Evolutionary conservation across 2,113 vertebrate genomes (phyloP), one percentile per base, ranked within the genome.

Genomic region (Cyrtonyx montezumae): DNA sequence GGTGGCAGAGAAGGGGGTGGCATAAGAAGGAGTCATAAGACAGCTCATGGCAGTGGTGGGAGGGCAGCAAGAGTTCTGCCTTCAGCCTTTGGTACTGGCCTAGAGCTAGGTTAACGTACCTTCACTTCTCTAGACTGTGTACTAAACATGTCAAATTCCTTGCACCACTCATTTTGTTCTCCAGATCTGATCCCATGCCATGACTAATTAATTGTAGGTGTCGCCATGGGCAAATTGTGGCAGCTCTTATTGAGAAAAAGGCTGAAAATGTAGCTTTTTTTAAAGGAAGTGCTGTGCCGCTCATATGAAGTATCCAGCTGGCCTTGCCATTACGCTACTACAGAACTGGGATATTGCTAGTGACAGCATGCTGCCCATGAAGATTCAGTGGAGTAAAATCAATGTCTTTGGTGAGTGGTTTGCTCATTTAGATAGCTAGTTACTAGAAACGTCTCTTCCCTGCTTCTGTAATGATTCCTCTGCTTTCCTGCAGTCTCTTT

Each of bases 401-500:
- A 68, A 70, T 51, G 26, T 79, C 40, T 75, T 62, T 34, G 42
- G 49, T 88, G 91, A 97, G 45, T 78, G 56, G 79, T 93, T 70
- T 93, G 22, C 21, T 90, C 56, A 28, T 63, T 95, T 91, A 74
- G 22, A 51, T 76, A 51, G 22, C 26, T 55, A 25, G 62, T 83
- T 81, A 32, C 55, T 81, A 81, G 68, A 93, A 96, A 85, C 77
- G 59, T 66, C 32, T 43, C 36, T 88, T 95, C 45, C 55, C 40
- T 37, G 36, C 49, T 91, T 94, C 80, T 87, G 49, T 84, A 70
- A 20, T 71, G 49, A 84, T 68, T 70, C 82, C 37, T 77, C 63
- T 84, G 26, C 36, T 96, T 95, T 91, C 65, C 73, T 83, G 53
- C 42, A 68, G 68, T 75, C 69, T 92, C 45, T 74, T 91, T 79